Evolutionary conservation across 2,113 vertebrate genomes (phyloP).

Genomic region (Chlamydotis undulata): DNA sequence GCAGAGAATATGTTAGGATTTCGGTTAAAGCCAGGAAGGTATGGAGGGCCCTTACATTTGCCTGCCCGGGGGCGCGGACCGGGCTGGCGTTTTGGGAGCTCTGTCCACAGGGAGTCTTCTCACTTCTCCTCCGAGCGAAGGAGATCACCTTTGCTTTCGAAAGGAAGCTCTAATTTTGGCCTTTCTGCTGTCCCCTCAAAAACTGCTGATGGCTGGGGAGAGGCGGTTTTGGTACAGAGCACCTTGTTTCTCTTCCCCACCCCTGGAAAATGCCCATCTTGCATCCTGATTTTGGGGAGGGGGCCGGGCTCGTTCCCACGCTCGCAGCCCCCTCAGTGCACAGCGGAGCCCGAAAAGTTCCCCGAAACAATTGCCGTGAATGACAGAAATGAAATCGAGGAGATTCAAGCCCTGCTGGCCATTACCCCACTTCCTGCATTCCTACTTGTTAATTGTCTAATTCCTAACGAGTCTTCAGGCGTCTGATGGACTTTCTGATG

Average conservation of each 20-base stretch:
- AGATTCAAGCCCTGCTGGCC: constrained; percentile 46
- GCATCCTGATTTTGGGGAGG: rapidly evolving
- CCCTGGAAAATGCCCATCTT: not conserved
- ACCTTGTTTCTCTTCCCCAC: not conserved
- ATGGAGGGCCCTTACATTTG: not conserved
- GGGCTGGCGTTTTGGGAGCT: not conserved
- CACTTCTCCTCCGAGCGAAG: not conserved
- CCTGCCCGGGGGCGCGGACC: not conserved
- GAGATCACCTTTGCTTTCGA: not conserved
- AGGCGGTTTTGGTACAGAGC: not conserved
- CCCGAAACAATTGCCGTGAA: not conserved
- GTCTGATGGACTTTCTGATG: constrained; percentile 43
- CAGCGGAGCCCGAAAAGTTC: not conserved
- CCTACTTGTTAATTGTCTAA: constrained; percentile 65
- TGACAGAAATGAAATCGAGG: constrained; percentile 53
- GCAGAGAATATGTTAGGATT: not conserved
- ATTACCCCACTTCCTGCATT: constrained; percentile 61
- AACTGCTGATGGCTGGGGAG: rapidly evolving
- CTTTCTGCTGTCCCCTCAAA: not conserved
- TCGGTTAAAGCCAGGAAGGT: not conserved
- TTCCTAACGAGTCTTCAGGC: constrained; percentile 53
- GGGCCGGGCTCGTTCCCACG: rapidly evolving
- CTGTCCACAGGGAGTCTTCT: not conserved
- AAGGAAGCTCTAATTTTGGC: not conserved
- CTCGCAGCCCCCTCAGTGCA: not conserved